Conservation (phyloP, 2,113 vertebrate genomes). For the Danionella cerebrum region DNA sequence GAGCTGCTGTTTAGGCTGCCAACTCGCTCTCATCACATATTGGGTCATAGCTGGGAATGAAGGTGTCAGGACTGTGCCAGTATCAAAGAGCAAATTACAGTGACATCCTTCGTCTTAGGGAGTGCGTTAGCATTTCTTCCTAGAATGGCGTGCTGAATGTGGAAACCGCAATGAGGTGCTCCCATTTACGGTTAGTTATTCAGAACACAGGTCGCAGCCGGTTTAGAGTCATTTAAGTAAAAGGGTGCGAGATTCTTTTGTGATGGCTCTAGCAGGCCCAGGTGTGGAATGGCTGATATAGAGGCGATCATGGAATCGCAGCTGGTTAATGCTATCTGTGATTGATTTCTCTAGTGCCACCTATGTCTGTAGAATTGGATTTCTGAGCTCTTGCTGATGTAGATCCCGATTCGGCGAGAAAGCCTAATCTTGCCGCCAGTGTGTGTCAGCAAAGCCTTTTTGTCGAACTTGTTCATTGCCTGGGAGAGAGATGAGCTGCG, state of each 20-base stretch:
- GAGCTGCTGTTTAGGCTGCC: background rate
- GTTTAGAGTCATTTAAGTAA: constrained; percentile 19
- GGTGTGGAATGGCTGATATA: constrained; percentile 29
- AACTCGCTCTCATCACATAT: background rate
- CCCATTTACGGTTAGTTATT: background rate
- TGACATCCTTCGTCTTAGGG: background rate
- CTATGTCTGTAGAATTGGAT: constrained; percentile 38
- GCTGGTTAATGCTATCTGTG: constrained; percentile 35
- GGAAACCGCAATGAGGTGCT: background rate
- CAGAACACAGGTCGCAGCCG: background rate
- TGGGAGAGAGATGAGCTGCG: constrained; percentile 6
- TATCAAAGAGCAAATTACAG: background rate
- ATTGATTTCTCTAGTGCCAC: constrained; percentile 37
- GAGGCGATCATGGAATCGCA: constrained; percentile 34
- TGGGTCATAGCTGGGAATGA: background rate
- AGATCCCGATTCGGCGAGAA: constrained; percentile 12
- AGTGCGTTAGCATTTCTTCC: background rate
- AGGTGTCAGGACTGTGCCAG: background rate
- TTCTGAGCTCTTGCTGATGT: constrained; percentile 23
- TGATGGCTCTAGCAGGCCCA: constrained; percentile 9
- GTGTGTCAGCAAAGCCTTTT: constrained; percentile 2
- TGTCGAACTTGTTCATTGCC: constrained; percentile 12
- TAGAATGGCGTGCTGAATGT: background rate
- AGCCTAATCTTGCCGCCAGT: constrained; percentile 7
- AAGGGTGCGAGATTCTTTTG: constrained; percentile 6